Evolutionary conservation across 1,140 invertebrate genomes (phyloP), one percentile per base, ranked within the genome.

Genomic region (Mya arenaria): DNA sequence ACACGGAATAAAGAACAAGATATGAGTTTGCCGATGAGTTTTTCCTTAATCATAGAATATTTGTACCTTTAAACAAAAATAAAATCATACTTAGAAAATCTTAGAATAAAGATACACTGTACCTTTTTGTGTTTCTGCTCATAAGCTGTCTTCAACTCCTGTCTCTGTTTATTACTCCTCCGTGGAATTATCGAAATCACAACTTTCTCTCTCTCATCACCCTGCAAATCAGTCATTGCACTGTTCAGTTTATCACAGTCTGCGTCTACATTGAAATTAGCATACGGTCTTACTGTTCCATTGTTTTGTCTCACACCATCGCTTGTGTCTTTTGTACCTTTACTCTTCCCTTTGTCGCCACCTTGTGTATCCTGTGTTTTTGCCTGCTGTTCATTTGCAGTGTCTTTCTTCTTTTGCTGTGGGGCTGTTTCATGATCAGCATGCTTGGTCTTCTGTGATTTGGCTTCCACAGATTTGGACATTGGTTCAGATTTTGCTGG

Each of bases 81-180:
- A n/a, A n/a, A n/a, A n/a, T n/a, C n/a, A n/a, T n/a, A n/a, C n/a
- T n/a, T n/a, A n/a, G n/a, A n/a, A n/a, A n/a, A n/a, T n/a, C n/a
- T n/a, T n/a, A n/a, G n/a, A n/a, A n/a, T n/a, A n/a, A n/a, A n/a
- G n/a, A n/a, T n/a, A n/a, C n/a, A n/a, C n/a, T n/a, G 48, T 66
- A 90, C 89, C 44, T 91, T 88, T 23, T 92, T 84, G 65, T 90
- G 89, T 48, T 89, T 90, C 15, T 90, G 73, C 62, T 85, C 82
- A 68, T 88, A 88, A 13, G 82, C 85, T 30, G 77, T 62, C 66
- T 84, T 86, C 4, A 88, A 56, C 85, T 91, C 39, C 74, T 88
- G 84, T 58, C 85, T 72, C 79, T 89, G 82, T n/a, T 82, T 62
- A 41, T 82, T 82, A 32, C 79, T 82, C 55, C 79, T 44, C 34